Base-by-base conservation (phyloP, 2,113 vertebrate genomes). In the Melanerpes aurifrons region DNA sequence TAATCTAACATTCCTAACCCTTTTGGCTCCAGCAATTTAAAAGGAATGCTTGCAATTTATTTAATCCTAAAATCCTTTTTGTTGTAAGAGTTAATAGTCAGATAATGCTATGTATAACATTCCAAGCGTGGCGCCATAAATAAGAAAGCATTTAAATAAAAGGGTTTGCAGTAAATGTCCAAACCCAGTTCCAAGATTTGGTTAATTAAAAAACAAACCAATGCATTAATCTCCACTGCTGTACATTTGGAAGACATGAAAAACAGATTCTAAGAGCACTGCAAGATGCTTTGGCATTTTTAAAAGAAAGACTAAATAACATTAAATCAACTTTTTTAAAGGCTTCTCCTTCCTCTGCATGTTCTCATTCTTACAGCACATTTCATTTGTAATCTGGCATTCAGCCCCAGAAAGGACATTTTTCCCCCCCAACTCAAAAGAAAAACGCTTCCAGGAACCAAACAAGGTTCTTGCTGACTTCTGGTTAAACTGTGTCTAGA, bases 71-170 rank as follows among this genome's bases (percentile, higher is more conserved):
- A 93, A 92, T 83, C 62, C 70, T 59, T 86, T 87, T 84, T 76
- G 28, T 61, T 62, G 69, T 73, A 84, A 53, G n/a, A 93, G 67
- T 88, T 86, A 88, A 82, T 31, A 92, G 58, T 47, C 67, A 68
- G 76, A 81, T 95, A 90, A 90, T 78, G 73, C 58, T 86, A 43
- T n/a, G 62, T 71, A 57, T 74, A 86, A 53, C 31, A 86, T 86
- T 90, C 80, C 40, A 78, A 95, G 77, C 66, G n/a, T 50, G 48
- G 37, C 0, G 0, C 76, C 56, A 62, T 71, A 83, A 94, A 83
- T 83, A 78, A 89, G 90, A 82, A 87, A 95, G 66, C 43, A 75
- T 81, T 95, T 88, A 92, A 91, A 86, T 83, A 86, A 29, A 86
- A 87, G 37, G 50, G 29, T 75, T 72, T 45, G 56, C 61, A 85